Base-by-base conservation (phyloP, 2,797 vertebrate genomes). In the Sparidentex hasta region DNA sequence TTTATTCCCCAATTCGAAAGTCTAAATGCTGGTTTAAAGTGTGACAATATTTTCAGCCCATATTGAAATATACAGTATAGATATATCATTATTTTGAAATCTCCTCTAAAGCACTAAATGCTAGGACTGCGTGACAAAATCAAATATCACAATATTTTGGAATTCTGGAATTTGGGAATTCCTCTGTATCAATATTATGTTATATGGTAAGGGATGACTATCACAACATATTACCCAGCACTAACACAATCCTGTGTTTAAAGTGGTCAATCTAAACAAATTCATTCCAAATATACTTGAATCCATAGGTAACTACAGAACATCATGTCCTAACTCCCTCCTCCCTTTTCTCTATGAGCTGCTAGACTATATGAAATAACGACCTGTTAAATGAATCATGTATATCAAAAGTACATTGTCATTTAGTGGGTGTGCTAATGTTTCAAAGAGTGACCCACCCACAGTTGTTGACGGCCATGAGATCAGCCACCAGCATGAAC, bases 401-500 rank as follows among this genome's bases (percentile, higher is more conserved):
- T n/a, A 38, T 50, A 0, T 20, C 18, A 58, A 48, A 2, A 38
- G 12, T 25, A 17, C 27, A 56, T 3, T 55, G 54, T 56, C 4
- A 1, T 21, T 4, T 2, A 2, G 0, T 43, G 6, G 18, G n/a
- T 52, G 11, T 25, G 7, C 2, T 43, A 12, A 11, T 33, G 62
- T 55, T 17, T 12, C 9, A 47, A 16, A 1, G 25, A 51, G 18
- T 2, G 73, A 95, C 97, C 58, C 93, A 97, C 97, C 96, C 97
- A 41, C 96, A 97, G 93, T 97, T 96, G 95, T 97, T 97, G 85
- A 97, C 94, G 0, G 96, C 95, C 96, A 97, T 97, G 38, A 97
- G 93, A 46, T 97, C 96, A 5, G 96, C 96, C 55, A 97, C 97
- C 43, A 97, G 93, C 91, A 96, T 95, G 89, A 97, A 97, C 0